These are phyloP conservation scores for Mechanitis messenoides DNA, from an alignment of 2,888 invertebrate genomes.

Conservation along the genomic window DNA sequence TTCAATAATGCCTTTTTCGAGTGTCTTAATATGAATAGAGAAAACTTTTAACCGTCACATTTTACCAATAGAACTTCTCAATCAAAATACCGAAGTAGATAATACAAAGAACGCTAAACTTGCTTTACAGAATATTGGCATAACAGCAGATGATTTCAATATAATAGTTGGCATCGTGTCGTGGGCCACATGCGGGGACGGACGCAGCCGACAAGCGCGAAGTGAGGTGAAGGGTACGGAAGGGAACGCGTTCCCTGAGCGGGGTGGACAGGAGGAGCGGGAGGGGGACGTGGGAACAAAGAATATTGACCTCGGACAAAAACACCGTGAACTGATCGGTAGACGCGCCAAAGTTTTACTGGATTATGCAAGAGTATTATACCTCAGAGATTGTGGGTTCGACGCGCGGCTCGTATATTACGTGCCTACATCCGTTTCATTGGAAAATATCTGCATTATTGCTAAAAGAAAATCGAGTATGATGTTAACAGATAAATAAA, in stretches of 20 bases:
- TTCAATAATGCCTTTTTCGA: neutral
- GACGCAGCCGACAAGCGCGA: constrained; percentile 72
- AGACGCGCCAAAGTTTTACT: constrained; percentile 84
- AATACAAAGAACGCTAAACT: too few species aligned
- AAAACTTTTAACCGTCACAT: too few species aligned
- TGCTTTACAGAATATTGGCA: constrained; percentile 67
- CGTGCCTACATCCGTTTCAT: constrained; percentile 79
- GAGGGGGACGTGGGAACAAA: constrained; percentile 12
- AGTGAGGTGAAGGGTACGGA: neutral
- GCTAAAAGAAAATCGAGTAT: constrained; percentile 48
- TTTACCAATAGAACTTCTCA: too few species aligned
- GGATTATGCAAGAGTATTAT: constrained; percentile 84
- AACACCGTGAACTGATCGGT: constrained; percentile 71
- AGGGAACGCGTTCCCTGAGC: neutral
- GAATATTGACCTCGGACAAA: constrained; percentile 10
- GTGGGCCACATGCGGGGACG: constrained; percentile 91
- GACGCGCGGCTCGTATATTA: constrained; percentile 79
- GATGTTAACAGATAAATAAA: constrained; percentile 35
- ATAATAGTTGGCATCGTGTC: constrained; percentile 88
- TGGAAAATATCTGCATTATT: constrained; percentile 88
- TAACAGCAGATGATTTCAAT: constrained; percentile 80
- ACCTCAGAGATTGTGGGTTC: constrained; percentile 77
- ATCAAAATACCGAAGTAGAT: too few species aligned
- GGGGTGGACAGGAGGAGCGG: neutral
- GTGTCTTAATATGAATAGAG: too few species aligned